Conservation (phyloP, 2,888 invertebrate genomes). For the Mythimna loreyi region DNA sequence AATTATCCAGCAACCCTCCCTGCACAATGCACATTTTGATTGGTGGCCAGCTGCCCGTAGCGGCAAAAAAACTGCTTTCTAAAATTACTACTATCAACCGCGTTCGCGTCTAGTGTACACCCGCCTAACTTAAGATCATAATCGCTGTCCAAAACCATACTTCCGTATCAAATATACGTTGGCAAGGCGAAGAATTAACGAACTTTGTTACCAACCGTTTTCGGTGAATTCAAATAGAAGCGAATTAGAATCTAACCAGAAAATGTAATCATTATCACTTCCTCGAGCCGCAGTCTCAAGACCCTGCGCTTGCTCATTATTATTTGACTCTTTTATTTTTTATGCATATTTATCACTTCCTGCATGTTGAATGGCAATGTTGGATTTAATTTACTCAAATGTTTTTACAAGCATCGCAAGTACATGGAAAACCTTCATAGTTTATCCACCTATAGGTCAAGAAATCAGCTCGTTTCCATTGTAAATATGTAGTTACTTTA, state of each 20-base stretch:
- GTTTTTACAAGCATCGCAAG: slow-evolving; percentile 32
- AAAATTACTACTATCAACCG: slow-evolving; percentile 84
- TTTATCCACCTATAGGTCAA: slow-evolving; percentile 32
- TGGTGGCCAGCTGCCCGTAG: slow-evolving; percentile 87
- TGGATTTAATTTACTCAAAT: slow-evolving; percentile 43
- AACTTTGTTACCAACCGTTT: slow-evolving; percentile 59
- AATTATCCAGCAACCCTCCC: slow-evolving; percentile 82
- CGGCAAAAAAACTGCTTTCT: slow-evolving; percentile 87
- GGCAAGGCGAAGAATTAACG: slow-evolving; percentile 68
- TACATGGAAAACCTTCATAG: slow-evolving; percentile 40
- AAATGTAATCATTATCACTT: slow-evolving; percentile 41
- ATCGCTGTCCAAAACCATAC: slow-evolving; percentile 77
- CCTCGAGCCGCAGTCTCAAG: slow-evolving; percentile 48
- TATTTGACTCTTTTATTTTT: slow-evolving; percentile 46
- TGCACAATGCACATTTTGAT: slow-evolving; percentile 86
- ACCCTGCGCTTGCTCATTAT: slow-evolving; percentile 43
- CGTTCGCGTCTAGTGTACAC: slow-evolving; percentile 72
- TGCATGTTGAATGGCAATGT: slow-evolving; percentile 43
- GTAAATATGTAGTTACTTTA: slow-evolving; percentile 29
- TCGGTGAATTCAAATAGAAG: slow-evolving; percentile 42
- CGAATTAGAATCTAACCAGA: slow-evolving; percentile 57
- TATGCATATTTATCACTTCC: slow-evolving; percentile 57
- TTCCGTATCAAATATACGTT: slow-evolving; percentile 81
- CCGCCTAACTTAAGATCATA: slow-evolving; percentile 82
- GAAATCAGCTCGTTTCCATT: slow-evolving; percentile 33